phyloP scores from a whole-genome alignment of 2,797 vertebrate species.

The Galagoides demidoff region DNA sequence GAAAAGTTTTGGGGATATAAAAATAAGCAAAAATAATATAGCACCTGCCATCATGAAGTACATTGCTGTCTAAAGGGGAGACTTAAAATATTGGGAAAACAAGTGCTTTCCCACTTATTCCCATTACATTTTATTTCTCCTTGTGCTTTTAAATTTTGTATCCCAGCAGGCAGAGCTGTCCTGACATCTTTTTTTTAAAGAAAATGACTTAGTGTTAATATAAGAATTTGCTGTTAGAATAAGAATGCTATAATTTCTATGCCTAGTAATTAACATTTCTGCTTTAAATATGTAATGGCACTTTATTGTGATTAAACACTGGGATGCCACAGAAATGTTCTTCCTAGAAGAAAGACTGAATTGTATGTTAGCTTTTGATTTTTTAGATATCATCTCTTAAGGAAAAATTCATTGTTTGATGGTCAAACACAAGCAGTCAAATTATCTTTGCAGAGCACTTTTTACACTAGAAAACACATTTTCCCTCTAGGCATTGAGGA shows the following conservation, averaged over 20 bases:
- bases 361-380: neutral
- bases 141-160: slow-evolving; percentile 4
- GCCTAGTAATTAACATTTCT: neutral
- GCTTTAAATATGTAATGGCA: slow-evolving; percentile 38
- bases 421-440: neutral
- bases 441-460: neutral
- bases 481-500: neutral
- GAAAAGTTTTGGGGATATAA: neutral
- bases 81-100: slow-evolving; percentile 32
- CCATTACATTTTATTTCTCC: neutral
- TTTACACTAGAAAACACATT: neutral
- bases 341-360: neutral
- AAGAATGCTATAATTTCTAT: slow-evolving; percentile 14
- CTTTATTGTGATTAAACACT: neutral
- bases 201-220: neutral
- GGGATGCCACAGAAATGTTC: neutral
- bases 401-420: neutral
- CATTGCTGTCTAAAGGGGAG: neutral
- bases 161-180: neutral
- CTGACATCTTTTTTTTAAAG: neutral
- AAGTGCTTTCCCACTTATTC: neutral
- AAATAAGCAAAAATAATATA: neutral
- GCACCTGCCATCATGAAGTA: neutral
- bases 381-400: neutral
- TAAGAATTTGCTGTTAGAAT: neutral